Conservation (phyloP, 2,888 invertebrate species). For the Agrochola circellaris region DNA sequence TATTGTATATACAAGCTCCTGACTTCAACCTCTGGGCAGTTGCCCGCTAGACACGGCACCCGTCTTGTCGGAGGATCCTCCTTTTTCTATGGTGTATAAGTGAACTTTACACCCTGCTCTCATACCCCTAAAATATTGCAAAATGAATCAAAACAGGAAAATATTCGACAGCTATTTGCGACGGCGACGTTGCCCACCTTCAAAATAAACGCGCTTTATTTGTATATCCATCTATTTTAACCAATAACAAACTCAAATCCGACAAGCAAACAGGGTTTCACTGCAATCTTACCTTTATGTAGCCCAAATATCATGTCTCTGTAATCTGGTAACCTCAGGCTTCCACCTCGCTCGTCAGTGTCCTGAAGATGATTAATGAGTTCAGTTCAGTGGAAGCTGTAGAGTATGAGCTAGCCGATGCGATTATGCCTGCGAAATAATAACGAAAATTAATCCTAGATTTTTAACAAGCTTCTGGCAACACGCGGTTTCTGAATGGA, state of each 20-base stretch:
- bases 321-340: conserved; percentile 57
- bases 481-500: background rate
- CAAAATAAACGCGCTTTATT: too few relatives aligned
- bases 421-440: conserved; percentile 15
- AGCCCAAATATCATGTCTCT: conserved; percentile 16
- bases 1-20: too few relatives aligned
- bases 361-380: conserved; percentile 58
- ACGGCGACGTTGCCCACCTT: too few relatives aligned
- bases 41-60: too few relatives aligned
- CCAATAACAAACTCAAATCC: background rate
- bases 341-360: conserved; percentile 46
- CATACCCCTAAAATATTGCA: too few relatives aligned
- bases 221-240: background rate
- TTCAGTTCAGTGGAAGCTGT: conserved; percentile 15
- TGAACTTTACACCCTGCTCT: too few relatives aligned
- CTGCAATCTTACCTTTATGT: conserved; percentile 23
- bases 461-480: conserved; percentile 12
- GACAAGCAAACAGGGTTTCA: background rate
- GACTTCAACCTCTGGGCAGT: too few relatives aligned
- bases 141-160: too few relatives aligned
- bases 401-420: conserved; percentile 15
- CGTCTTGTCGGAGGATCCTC: too few relatives aligned
- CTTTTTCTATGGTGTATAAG: too few relatives aligned
- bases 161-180: too few relatives aligned
- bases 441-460: conserved; percentile 32